Base-by-base conservation (phyloP, 1,140 invertebrate species). In the Colletes gigas region DNA sequence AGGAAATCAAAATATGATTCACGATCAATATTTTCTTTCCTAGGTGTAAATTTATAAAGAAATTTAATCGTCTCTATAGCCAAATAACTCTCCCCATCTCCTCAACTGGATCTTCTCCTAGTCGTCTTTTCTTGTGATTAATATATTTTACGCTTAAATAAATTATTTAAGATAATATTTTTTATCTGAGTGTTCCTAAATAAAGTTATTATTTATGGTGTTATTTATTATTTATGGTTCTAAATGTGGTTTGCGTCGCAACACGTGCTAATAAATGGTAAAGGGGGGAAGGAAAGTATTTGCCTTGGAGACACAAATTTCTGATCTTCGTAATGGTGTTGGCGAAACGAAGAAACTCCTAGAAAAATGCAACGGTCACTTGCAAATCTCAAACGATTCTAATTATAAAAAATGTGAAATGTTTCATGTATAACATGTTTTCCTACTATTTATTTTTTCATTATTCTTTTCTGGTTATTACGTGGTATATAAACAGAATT, bases 191-290 rank as follows among this genome's bases (percentile, higher is more conserved):
- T 63, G 30, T 63, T 41, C 10, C 39, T 41, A 63, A 63, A 41
- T 50, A 9, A 50, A 50, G 10, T 50, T 12, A 10, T 63, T 63
- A 63, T 63, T 41, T 17, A 15, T 15, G 39, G 60, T 14, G 6
- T 63, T 63, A 63, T 63, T 63, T 63, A 63, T 63, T 63, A 39
- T 63, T 17, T 63, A 63, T 63, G 4, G 14, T 63, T 14, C 2
- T 63, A 6, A 39, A 30, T 7, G 60, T 15, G 5, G 12, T 63
- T 63, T 63, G 54, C 15, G 39, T 41, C 14, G 5, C 14, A 63
- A 63, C 30, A 14, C 60, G 9, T 10, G 10, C 7, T 9, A 63
- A 41, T 15, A 14, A 17, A 63, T 63, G 12, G 30, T 62, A 62
- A 21, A 15, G 30, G 10, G 4, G 60, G 5, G 7, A 50, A 9